Evolutionary conservation across 2,797 vertebrate genomes (phyloP).

Genomic region (Sebastolobus altivelis): DNA sequence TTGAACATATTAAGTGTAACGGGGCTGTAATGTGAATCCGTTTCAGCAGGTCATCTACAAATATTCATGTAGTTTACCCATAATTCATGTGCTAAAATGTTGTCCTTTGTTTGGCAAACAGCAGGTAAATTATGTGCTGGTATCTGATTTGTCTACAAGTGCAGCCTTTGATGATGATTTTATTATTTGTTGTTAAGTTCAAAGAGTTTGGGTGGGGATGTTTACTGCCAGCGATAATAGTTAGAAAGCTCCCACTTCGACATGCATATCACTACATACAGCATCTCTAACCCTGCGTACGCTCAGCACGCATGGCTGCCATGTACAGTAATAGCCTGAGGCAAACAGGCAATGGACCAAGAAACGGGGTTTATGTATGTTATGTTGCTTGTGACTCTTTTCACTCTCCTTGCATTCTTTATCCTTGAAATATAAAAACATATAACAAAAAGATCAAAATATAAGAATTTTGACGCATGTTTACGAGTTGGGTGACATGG

Average conservation of each 20-base stretch:
- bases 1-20: constrained; percentile 7
- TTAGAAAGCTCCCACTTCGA: neutral
- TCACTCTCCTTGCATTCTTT: neutral
- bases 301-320: constrained; percentile 57
- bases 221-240: neutral
- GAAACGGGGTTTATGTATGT: constrained; percentile 14
- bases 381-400: neutral
- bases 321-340: constrained; percentile 29
- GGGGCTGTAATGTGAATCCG: neutral
- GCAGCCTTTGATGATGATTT: constrained; percentile 5
- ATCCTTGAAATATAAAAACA: neutral
- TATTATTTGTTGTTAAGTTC: constrained; percentile 1
- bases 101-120: neutral
- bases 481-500: constrained; percentile 62
- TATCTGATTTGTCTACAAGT: constrained; percentile 8
- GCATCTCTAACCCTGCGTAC: constrained; percentile 32
- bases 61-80: neutral
- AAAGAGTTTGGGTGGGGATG: neutral
- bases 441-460: neutral
- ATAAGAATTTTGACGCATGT: constrained; percentile 16
- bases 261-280: constrained; percentile 17
- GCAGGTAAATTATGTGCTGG: neutral
- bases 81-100: neutral
- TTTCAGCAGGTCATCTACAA: neutral
- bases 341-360: constrained; percentile 26